Conservation (phyloP, 2,113 vertebrate genomes). For the Podocnemis expansa region DNA sequence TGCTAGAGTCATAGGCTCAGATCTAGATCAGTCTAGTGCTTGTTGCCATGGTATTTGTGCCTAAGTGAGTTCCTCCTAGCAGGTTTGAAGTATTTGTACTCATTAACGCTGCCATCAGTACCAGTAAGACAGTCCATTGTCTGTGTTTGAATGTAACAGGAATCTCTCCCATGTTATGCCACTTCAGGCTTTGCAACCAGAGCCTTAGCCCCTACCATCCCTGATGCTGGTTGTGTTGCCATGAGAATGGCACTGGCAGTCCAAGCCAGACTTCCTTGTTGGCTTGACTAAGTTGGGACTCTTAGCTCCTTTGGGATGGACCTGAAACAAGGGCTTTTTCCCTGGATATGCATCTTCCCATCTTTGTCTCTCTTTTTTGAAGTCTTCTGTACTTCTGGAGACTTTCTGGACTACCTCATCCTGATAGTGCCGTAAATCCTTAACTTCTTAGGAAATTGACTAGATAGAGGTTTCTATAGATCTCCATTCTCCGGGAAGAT, state of each 20-base stretch:
- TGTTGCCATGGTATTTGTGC: background rate
- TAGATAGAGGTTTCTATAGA: background rate
- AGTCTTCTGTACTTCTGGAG: background rate
- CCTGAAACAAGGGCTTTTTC: background rate
- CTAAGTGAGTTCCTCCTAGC: background rate
- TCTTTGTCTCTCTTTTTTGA: background rate
- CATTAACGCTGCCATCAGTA: background rate
- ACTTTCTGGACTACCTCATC: too few species aligned
- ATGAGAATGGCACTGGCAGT: background rate
- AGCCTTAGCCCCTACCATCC: too few species aligned
- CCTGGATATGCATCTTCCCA: background rate
- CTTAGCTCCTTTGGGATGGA: background rate
- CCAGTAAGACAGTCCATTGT: background rate
- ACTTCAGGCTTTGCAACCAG: too few species aligned
- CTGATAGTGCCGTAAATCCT: fast-evolving
- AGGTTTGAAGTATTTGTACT: background rate
- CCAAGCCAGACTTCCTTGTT: fast-evolving
- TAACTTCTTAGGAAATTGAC: background rate
- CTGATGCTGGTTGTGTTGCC: too few species aligned
- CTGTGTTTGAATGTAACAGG: background rate
- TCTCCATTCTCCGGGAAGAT: background rate
- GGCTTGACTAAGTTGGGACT: background rate
- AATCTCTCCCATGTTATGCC: background rate
- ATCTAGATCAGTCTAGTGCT: background rate
- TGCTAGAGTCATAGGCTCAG: background rate